Percentiles rank a stretch among this genome's conserved stretches.
Evolutionary conservation across 2,113 vertebrate genomes (phyloP).

Genomic region (Chauna torquata): DNA sequence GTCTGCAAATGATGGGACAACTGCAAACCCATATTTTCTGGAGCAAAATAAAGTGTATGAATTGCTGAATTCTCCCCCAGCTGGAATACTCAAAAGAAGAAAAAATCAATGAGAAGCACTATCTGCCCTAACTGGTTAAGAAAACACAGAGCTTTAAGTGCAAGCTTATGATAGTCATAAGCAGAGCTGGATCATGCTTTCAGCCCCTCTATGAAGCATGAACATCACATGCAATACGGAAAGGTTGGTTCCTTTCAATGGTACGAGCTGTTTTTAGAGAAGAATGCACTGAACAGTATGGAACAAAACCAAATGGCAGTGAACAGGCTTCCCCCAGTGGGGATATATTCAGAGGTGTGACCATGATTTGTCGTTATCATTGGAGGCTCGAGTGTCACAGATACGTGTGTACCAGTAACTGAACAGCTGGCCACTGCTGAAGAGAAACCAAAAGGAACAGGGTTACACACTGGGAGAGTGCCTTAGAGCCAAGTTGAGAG

Average conservation of each 20-base stretch:
- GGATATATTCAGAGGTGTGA: rapidly evolving
- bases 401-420: rapidly evolving
- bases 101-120: not conserved
- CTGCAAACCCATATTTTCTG: not conserved
- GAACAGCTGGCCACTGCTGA: not conserved
- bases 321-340: not conserved
- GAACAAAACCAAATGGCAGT: not conserved
- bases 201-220: not conserved
- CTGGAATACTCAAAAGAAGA: not conserved
- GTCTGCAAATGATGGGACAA: not conserved
- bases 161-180: not conserved
- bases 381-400: not conserved
- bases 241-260: not conserved
- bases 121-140: not conserved
- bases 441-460: not conserved
- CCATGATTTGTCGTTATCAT: not conserved
- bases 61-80: not conserved
- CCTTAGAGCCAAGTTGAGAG: not conserved
- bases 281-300: rapidly evolving
- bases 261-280: not conserved
- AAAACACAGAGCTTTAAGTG: not conserved
- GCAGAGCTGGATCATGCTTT: not conserved
- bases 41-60: not conserved
- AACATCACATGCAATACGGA: rapidly evolving
- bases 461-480: not conserved